A percentile compares a stretch with the other conserved stretches of the same genome.
phyloP scores from a whole-genome alignment of 2,113 vertebrate species.

The Boulengeromyrus knoepffleri region DNA sequence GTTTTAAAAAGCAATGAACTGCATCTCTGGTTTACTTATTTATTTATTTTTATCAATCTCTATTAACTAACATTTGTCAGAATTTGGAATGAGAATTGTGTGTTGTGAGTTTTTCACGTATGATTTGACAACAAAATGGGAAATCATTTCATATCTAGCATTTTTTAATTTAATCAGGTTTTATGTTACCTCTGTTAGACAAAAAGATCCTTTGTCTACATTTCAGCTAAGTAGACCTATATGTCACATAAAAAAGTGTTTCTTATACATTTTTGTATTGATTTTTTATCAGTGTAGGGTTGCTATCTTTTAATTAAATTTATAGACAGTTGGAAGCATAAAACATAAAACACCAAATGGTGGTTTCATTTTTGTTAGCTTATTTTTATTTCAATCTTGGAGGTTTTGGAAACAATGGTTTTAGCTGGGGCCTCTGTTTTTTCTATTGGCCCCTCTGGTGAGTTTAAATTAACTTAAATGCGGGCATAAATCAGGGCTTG shows the following conservation, averaged over 20 bases:
- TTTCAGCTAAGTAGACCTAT: not conserved
- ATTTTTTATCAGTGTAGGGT: not conserved
- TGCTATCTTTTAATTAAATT: not conserved
- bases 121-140: not conserved
- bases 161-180: not conserved
- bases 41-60: not conserved
- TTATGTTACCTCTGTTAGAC: not conserved
- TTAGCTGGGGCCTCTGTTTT: not conserved
- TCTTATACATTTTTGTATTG: not conserved
- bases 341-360: not conserved
- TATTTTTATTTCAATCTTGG: not conserved
- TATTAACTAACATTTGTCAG: not conserved
- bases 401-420: not conserved
- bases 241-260: not conserved
- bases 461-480: slow-evolving; percentile 1
- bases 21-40: not conserved
- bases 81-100: not conserved
- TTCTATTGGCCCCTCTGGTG: not conserved
- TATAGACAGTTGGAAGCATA: not conserved
- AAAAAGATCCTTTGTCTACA: not conserved
- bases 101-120: not conserved
- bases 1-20: not conserved
- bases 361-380: not conserved
- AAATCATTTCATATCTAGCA: not conserved
- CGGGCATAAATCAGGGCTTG: slow-evolving; percentile 11